Conservation (phyloP, 2,888 invertebrate species). For the Drosophila niveifrons region DNA sequence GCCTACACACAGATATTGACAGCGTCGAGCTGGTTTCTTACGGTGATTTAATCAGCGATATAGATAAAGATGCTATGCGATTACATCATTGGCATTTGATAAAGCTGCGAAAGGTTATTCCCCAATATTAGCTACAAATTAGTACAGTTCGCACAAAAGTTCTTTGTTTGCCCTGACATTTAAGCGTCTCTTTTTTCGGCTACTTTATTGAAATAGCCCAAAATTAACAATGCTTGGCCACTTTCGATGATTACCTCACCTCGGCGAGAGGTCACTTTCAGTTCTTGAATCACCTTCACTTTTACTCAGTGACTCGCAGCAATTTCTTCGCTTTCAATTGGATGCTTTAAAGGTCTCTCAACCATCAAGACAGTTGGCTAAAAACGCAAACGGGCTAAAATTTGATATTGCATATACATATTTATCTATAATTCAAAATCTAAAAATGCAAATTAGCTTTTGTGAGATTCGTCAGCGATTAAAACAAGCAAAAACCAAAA, state of each 20-base stretch:
- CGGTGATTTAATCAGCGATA: slow-evolving; percentile 6
- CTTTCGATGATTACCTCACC: slow-evolving; percentile 34
- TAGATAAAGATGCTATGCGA: not conserved
- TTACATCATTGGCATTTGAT: slow-evolving; percentile 7
- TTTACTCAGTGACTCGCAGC: slow-evolving; percentile 4
- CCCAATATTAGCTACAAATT: not conserved
- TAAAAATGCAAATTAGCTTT: slow-evolving; percentile 70
- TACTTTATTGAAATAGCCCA: not conserved
- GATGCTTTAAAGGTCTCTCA: slow-evolving; percentile 26
- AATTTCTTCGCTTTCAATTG: slow-evolving; percentile 41
- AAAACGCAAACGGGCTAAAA: slow-evolving; percentile 23
- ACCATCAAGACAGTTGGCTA: not conserved
- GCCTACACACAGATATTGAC: not conserved
- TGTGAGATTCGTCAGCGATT: slow-evolving; percentile 37
- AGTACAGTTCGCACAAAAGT: not conserved
- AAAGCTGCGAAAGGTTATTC: not conserved
- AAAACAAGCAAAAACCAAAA: slow-evolving; percentile 15
- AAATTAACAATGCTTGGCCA: slow-evolving; percentile 17
- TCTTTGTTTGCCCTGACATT: not conserved
- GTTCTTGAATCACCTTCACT: slow-evolving; percentile 51
- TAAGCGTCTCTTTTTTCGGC: not conserved
- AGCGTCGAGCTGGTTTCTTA: not conserved
- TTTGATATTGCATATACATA: slow-evolving; percentile 12
- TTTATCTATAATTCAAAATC: slow-evolving; percentile 62
- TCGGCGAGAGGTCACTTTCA: slow-evolving; percentile 1